These are phyloP conservation scores for Athalia cordata DNA, from an alignment of 2,888 invertebrate genomes.

Conservation along the genomic window DNA sequence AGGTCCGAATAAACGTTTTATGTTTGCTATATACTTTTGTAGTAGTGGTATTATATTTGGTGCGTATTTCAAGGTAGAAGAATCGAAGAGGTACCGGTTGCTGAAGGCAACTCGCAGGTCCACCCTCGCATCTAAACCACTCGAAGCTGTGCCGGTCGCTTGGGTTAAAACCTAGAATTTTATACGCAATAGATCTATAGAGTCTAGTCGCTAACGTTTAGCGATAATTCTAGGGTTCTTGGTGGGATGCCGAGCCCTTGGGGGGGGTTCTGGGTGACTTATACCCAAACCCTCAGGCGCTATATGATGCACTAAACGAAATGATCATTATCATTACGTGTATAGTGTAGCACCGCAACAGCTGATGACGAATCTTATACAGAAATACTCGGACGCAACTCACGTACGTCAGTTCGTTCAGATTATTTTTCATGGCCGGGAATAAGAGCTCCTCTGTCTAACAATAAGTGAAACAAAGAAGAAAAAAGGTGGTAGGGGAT, in stretches of 20 bases:
- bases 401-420: not conserved
- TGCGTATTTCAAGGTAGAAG: not conserved
- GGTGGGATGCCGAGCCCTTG: constrained; percentile 56
- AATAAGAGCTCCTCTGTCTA: no score
- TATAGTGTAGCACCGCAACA: constrained; percentile 22
- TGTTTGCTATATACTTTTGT: not conserved
- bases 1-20: constrained; percentile 3
- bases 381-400: not conserved
- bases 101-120: constrained; percentile 49
- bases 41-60: constrained; percentile 13
- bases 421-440: no score
- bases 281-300: constrained; percentile 57
- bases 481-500: no score
- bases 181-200: constrained; percentile 72
- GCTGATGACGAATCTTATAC: constrained; percentile 38
- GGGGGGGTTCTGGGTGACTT: constrained; percentile 67
- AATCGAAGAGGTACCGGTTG: constrained; percentile 28
- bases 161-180: constrained; percentile 70
- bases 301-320: constrained; percentile 56
- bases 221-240: constrained; percentile 72
- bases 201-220: constrained; percentile 73
- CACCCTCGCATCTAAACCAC: constrained; percentile 66
- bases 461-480: no score
- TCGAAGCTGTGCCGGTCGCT: constrained; percentile 48
- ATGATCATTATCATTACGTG: constrained; percentile 43